phyloP scores from a whole-genome alignment of 2,888 invertebrate species.

The Oegoconia quadripuncta region DNA sequence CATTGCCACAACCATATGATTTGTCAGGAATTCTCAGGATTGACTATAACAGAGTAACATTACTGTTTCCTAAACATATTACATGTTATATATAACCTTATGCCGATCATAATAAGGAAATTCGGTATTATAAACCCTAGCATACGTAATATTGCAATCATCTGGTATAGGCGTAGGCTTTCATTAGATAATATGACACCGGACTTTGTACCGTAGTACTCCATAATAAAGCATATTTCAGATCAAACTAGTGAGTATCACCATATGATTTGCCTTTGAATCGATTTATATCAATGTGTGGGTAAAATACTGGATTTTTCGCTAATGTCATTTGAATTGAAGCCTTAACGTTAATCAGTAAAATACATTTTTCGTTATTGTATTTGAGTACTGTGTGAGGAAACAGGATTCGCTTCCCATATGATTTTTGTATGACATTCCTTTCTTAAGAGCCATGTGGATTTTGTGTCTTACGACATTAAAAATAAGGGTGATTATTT shows the following conservation, averaged over 20 bases:
- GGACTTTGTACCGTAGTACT: conserved; percentile 6
- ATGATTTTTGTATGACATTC: conserved; percentile 73
- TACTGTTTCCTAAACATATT: conserved; percentile 3
- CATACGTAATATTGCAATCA: neutral
- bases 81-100: conserved; percentile 21
- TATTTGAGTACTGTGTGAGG: conserved; percentile 31
- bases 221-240: conserved; percentile 11
- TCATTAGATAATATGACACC: neutral
- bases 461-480: conserved; percentile 21
- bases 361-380: conserved; percentile 23
- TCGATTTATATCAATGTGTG: conserved; percentile 37
- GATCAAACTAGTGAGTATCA: conserved; percentile 19
- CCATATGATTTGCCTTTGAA: conserved; percentile 66
- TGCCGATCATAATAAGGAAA: accelerated
- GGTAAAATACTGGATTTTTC: conserved; percentile 41
- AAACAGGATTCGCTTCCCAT: conserved; percentile 71
- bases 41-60: conserved; percentile 4
- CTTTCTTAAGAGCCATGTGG: conserved; percentile 27
- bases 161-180: conserved; percentile 6
- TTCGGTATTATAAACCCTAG: neutral
- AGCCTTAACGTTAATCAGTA: accelerated
- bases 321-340: conserved; percentile 14
- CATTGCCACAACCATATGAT: conserved; percentile 31
- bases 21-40: conserved; percentile 30
- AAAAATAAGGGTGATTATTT: conserved; percentile 26